Base-by-base conservation (phyloP, 2,797 vertebrate genomes). In the Tenualosa ilisha region DNA sequence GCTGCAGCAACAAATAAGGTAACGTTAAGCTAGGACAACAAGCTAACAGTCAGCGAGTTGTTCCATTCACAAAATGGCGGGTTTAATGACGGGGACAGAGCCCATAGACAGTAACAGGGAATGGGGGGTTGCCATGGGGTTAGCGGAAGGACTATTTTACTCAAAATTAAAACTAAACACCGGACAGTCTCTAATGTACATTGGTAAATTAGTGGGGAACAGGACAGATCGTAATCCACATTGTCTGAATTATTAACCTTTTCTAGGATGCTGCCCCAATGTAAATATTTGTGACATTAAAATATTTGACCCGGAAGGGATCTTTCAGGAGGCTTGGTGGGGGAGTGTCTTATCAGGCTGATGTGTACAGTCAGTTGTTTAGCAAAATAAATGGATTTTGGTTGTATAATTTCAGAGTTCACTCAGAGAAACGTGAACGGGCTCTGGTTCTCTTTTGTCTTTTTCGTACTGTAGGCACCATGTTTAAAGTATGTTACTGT, bases 11-110 rank as follows among this genome's bases (percentile, higher is more conserved):
- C 68, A 75, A 15, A 31, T 7, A 37, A 6, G 46, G 22, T 13
- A 17, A 61, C 46, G 31, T 49, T 5, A 49, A 8, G 46, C 43
- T 46, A 46, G 6, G 61, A 81, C 37, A 50, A 61, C 46, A 6
- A 37, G 81, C 72, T 56, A 17, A 37, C 22, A 24, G 11, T 37
- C 43, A 22, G 54, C 72, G 17, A 53, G 72, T 22, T 20, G 13
- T 3, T 13, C 13, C 83, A 12, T 54, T 75, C n/a, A 7, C 61
- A 86, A 72, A 84, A 86, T 84, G 86, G 83, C 83, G 75, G 63
- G 12, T 24, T 75, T 0, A 17, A 20, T 1, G 68, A 6, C 2
- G 40, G 68, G 37, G 68, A 11, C 51, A 13, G 65, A 31, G 31
- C 31, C 11, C 2, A 49, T 49, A 49, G 46, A 4, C 46, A 49